Conservation (phyloP, 2,797 vertebrate genomes). For the Scleropages formosus region DNA sequence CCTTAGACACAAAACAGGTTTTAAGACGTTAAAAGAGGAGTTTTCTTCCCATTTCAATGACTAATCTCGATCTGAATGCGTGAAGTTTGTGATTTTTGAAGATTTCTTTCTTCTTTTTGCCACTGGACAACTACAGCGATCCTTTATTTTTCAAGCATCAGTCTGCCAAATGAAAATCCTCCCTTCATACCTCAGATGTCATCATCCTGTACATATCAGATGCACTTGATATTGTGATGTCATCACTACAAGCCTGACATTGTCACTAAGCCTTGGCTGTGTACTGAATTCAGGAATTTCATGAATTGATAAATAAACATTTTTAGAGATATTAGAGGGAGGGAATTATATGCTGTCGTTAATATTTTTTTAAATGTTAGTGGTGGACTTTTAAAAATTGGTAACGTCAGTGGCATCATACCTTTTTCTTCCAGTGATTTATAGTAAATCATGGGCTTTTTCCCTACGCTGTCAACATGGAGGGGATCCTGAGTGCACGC, state of each 20-base stretch:
- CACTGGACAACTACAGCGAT: conserved; percentile 37
- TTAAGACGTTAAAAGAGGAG: conserved; percentile 1
- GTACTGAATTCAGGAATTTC: conserved; percentile 43
- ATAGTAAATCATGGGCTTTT: conserved; percentile 37
- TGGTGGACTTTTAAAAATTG: conserved; percentile 41
- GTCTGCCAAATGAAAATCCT: conserved; percentile 67
- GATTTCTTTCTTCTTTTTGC: conserved; percentile 63
- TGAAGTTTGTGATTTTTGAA: conserved; percentile 70
- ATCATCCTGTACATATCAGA: conserved; percentile 71
- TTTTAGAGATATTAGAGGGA: conserved; percentile 36
- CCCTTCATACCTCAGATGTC: conserved; percentile 59
- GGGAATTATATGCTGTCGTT: conserved; percentile 34
- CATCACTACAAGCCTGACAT: conserved; percentile 53
- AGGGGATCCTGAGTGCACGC: conserved; percentile 45
- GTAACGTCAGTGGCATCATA: conserved; percentile 39
- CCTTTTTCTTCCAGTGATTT: conserved; percentile 45
- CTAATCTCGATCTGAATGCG: conserved; percentile 59
- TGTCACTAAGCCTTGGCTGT: conserved; percentile 29
- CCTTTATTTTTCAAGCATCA: conserved; percentile 49
- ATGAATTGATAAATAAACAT: conserved; percentile 33
- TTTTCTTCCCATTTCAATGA: conserved; percentile 52
- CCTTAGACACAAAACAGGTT: conserved; percentile 40
- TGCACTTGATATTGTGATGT: conserved; percentile 65
- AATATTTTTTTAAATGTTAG: conserved; percentile 39
- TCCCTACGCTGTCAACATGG: conserved; percentile 51